phyloP scores from a whole-genome alignment of 2,888 invertebrate genomes.

The Euspilapteryx auroguttella region DNA sequence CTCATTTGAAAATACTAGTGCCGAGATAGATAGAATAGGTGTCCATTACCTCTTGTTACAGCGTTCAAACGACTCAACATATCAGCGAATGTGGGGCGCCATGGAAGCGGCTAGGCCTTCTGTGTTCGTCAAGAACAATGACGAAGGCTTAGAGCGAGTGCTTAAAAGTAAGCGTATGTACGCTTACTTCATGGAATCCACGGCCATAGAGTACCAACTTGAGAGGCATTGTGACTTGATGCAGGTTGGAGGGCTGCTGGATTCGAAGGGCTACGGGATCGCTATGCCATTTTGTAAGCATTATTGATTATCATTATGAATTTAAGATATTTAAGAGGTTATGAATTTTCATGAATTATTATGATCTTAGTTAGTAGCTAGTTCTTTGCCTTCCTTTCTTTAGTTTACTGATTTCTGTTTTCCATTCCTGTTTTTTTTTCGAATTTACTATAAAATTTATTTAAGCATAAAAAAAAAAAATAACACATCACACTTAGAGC shows the following conservation, averaged over 20 bases:
- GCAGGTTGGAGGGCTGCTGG: constrained; percentile 77
- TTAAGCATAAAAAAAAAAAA: neutral
- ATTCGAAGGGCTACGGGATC: constrained; percentile 91
- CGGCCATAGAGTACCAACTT: constrained; percentile 89
- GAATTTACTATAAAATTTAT: neutral
- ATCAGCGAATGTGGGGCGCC: constrained; percentile 89
- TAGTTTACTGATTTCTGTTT: too few relatives aligned
- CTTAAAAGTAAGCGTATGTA: constrained; percentile 76
- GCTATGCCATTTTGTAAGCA: constrained; percentile 86
- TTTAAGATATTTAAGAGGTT: neutral
- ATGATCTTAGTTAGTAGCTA: too few relatives aligned
- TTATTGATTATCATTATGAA: neutral
- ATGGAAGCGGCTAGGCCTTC: constrained; percentile 85
- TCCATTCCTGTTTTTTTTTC: too few relatives aligned
- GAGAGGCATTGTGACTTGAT: constrained; percentile 84
- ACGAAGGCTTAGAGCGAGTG: constrained; percentile 86
- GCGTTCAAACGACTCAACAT: constrained; percentile 87
- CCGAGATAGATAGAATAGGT: neutral
- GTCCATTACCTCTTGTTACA: constrained; percentile 16
- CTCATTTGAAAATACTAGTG: too few relatives aligned
- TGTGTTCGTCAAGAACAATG: constrained; percentile 81
- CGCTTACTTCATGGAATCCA: constrained; percentile 96
- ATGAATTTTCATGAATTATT: too few relatives aligned
- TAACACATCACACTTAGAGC: neutral
- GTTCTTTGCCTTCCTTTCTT: too few relatives aligned